Percentiles rank a stretch among this genome's conserved stretches.
phyloP scores from a whole-genome alignment of 1,140 invertebrate species.

The Monomorium pharaonis region DNA sequence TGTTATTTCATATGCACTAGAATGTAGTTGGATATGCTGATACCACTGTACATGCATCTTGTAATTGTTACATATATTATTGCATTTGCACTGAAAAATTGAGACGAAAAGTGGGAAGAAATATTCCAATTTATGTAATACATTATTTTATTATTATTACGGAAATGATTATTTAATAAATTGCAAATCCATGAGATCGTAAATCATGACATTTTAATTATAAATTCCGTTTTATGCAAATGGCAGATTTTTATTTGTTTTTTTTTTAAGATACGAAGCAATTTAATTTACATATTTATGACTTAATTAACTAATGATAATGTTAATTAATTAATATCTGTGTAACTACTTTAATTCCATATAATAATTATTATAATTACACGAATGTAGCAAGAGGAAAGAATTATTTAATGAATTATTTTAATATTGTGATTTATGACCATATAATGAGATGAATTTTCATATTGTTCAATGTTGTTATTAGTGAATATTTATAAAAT shows the following conservation, averaged over 20 bases:
- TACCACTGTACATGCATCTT: background rate
- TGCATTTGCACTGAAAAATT: background rate
- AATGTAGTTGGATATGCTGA: background rate
- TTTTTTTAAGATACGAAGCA: background rate
- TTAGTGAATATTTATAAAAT: background rate
- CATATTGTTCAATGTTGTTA: background rate
- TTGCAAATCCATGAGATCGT: background rate
- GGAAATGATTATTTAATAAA: background rate
- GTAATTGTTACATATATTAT: background rate
- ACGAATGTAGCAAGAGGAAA: background rate
- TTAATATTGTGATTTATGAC: background rate
- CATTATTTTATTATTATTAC: background rate
- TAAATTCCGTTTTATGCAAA: background rate
- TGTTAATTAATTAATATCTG: background rate
- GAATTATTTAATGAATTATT: background rate
- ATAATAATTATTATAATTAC: background rate
- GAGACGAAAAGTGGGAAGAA: background rate
- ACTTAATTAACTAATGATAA: background rate
- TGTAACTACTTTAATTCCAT: background rate
- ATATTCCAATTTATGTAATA: background rate
- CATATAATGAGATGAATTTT: background rate
- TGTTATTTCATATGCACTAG: conserved; percentile 14
- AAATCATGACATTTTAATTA: background rate
- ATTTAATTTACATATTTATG: background rate
- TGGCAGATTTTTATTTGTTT: background rate